Evolutionary conservation across 2,888 invertebrate species (phyloP).

Genomic region (Diplazon laetatorius): DNA sequence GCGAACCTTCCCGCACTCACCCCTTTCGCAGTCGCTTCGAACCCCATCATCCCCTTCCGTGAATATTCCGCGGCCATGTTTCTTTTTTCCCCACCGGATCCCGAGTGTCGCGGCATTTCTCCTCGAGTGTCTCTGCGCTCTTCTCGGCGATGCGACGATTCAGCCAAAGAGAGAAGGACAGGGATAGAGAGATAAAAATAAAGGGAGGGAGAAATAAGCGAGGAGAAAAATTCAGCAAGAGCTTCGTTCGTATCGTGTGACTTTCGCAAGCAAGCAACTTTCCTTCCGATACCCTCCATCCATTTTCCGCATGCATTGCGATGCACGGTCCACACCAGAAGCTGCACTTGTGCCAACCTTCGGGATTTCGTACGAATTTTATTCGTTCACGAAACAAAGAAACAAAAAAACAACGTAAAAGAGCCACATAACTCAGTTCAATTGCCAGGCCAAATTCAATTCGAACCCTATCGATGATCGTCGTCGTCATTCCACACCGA

Average conservation of each 20-base stretch:
- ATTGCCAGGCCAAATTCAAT: conserved; percentile 46
- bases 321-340: conserved; percentile 38
- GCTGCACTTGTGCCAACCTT: conserved; percentile 9
- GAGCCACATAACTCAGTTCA: too few relatives aligned
- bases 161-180: conserved; percentile 11
- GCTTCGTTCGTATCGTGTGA: conserved; percentile 54
- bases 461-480: conserved; percentile 44
- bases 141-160: conserved; percentile 36
- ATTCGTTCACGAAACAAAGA: conserved; percentile 21
- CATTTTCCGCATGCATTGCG: conserved; percentile 55
- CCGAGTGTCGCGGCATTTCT: conserved; percentile 58
- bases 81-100: conserved; percentile 49
- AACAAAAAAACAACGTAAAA: too few relatives aligned
- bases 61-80: conserved; percentile 62
- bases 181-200: too few relatives aligned
- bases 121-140: conserved; percentile 56
- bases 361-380: conserved; percentile 37
- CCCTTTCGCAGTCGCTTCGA: conserved; percentile 44
- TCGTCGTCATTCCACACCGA: conserved; percentile 41
- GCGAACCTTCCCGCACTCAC: conserved; percentile 39
- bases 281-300: not conserved
- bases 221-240: not conserved
- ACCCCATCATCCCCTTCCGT: conserved; percentile 14
- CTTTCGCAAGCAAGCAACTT: conserved; percentile 52
- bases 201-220: not conserved